Percentiles rank a stretch among this genome's conserved stretches.
phyloP scores from a whole-genome alignment of 2,888 invertebrate species.

The Meiosimyza platycephala region DNA sequence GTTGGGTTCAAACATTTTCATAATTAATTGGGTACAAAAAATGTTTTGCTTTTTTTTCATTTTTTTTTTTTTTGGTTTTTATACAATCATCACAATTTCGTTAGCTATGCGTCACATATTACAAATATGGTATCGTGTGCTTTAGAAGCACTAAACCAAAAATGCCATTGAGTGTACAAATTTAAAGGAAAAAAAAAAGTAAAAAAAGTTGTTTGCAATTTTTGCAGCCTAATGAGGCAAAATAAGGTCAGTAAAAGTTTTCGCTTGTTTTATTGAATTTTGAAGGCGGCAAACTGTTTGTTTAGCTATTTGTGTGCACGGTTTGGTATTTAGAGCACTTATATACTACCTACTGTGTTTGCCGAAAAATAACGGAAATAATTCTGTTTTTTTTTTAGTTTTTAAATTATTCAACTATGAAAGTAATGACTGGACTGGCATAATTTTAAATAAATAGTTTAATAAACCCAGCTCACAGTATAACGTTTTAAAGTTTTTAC shows the following conservation, averaged over 20 bases:
- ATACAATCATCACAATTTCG: not conserved
- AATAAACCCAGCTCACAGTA: too few species aligned
- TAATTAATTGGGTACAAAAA: not conserved
- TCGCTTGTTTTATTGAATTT: conserved; percentile 27
- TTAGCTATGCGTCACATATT: not conserved
- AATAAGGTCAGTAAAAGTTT: conserved; percentile 46
- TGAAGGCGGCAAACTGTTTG: too few species aligned
- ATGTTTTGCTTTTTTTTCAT: not conserved
- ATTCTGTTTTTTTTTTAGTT: too few species aligned
- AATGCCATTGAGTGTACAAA: conserved; percentile 21
- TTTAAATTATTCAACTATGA: too few species aligned
- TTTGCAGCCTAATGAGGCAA: conserved; percentile 11
- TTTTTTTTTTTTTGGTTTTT: not conserved
- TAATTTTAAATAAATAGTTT: too few species aligned
- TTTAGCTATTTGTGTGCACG: not conserved
- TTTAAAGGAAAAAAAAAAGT: conserved; percentile 3
- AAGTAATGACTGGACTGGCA: too few species aligned
- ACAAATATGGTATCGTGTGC: not conserved
- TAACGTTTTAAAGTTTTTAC: too few species aligned
- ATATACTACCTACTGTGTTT: too few species aligned
- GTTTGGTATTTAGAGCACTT: not conserved
- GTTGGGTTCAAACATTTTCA: too few species aligned
- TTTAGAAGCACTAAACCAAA: conserved; percentile 6
- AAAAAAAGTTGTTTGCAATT: not conserved
- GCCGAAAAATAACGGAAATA: too few species aligned